These are phyloP conservation scores for Mormyrus hasselquistii DNA, from an alignment of 2,797 vertebrate genomes.

Conservation along the genomic window DNA sequence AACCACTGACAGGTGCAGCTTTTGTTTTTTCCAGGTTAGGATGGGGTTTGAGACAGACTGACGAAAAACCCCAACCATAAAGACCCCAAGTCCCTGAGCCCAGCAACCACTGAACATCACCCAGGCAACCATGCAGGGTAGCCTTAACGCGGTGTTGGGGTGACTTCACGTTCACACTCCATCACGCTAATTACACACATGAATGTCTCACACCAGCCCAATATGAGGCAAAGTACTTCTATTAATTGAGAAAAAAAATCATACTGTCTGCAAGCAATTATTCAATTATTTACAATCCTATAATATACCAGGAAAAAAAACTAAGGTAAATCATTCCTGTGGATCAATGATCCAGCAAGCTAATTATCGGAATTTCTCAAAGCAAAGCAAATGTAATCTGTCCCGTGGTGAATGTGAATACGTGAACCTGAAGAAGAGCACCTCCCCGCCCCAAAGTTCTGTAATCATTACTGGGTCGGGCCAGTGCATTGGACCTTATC, in stretches of 20 bases:
- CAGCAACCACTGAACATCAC: not conserved
- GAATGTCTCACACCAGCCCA: not conserved
- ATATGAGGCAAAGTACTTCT: not conserved
- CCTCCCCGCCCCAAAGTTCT: not conserved
- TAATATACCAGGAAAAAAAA: not conserved
- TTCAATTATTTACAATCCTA: constrained; percentile 10
- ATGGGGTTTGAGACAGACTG: not conserved
- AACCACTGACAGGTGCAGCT: not conserved
- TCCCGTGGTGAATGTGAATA: not conserved
- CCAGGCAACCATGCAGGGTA: not conserved
- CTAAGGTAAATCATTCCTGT: not conserved
- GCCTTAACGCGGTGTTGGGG: not conserved
- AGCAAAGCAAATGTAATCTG: not conserved
- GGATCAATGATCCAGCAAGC: constrained; percentile 1
- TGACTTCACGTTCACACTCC: not conserved
- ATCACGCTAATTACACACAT: not conserved
- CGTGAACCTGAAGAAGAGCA: no score
- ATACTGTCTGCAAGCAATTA: constrained; percentile 3
- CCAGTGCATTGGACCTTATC: not conserved
- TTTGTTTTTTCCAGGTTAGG: not conserved
- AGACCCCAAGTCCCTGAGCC: not conserved
- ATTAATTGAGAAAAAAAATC: not conserved
- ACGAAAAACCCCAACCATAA: no score
- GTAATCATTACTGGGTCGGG: not conserved
- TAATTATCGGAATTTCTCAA: constrained; percentile 11